Base-by-base conservation (phyloP, 2,888 invertebrate genomes). In the Apamea anceps region DNA sequence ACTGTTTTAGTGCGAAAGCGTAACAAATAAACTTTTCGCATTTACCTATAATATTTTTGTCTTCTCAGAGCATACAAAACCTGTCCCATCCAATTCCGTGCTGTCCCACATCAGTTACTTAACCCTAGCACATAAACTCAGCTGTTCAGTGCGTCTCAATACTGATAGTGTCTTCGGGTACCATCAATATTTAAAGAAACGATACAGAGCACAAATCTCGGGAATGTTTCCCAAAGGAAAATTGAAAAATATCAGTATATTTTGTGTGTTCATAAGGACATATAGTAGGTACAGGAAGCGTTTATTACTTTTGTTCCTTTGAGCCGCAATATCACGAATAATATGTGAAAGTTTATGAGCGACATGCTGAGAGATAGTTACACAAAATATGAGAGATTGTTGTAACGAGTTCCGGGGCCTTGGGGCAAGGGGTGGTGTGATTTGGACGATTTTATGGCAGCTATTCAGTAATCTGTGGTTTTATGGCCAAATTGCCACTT, bases 171-270 rank as follows among this genome's bases (percentile, higher is more conserved):
- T 82, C n/a, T 73, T 63, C 66, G 57, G 63, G 65, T 7, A 48
- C 21, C 63, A 76, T 76, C 67, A 74, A 86, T 86, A 83, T 86
- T 86, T 83, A 83, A 76, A 65, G 8, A 76, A 74, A 60, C 73
- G 67, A 79, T 76, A 74, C 66, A 65, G 7, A 5, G 57, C 13
- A 18, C 37, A 75, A 67, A 83, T 76, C 63, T 72, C 57, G 15
- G 54, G 5, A 63, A 78, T 62, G 21, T n/a, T 76, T 68, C 48
- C 67, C 32, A 10, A 13, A 65, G 65, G 76, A 85, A 86, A 76
- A 79, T 42, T 32, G 37, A 32, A 48, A 60, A 15, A 71, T 48
- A 67, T 48, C 37, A 5, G 28, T 54, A 32, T 3, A 75, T 68
- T 65, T 70, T 62, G 60, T 51, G 25, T 85, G 62, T 57, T 48